Evolutionary conservation across 2,797 vertebrate species (phyloP).

Genomic region (Botia kubotai): DNA sequence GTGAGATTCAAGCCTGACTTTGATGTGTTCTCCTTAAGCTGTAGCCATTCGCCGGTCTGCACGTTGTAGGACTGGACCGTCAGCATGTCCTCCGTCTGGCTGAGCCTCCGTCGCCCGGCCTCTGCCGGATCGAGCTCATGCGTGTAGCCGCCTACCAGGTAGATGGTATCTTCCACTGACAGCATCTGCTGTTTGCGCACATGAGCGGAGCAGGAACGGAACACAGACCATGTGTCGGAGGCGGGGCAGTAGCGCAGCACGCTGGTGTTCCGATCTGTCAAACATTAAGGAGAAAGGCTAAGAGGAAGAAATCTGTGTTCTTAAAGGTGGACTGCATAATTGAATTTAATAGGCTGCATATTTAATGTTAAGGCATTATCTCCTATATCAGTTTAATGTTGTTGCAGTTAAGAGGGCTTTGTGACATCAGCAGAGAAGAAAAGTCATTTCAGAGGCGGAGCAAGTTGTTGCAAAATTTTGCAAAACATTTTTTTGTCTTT

Average conservation of each 20-base stretch:
- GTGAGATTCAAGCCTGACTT: conserved; percentile 95
- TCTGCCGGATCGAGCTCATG: conserved; percentile 77
- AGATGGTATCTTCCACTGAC: conserved; percentile 94
- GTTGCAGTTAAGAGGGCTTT: too few relatives aligned
- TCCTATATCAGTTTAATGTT: too few relatives aligned
- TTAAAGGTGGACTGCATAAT: background rate
- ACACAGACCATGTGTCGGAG: conserved; percentile 86
- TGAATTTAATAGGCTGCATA: background rate
- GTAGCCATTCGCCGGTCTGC: conserved; percentile 86
- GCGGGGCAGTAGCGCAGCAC: conserved; percentile 90
- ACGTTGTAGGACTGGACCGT: conserved; percentile 91
- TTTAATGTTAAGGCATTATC: too few relatives aligned
- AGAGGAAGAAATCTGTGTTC: background rate
- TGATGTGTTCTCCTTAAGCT: conserved; percentile 90
- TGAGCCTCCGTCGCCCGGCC: conserved; percentile 71
- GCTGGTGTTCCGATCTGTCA: conserved; percentile 88
- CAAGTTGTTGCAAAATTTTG: too few relatives aligned
- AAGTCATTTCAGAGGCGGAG: too few relatives aligned
- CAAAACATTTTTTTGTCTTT: too few relatives aligned
- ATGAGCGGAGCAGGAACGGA: conserved; percentile 85
- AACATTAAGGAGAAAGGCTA: conserved; percentile 41
- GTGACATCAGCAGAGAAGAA: too few relatives aligned
- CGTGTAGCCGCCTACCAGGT: conserved; percentile 93
- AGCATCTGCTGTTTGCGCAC: conserved; percentile 98
- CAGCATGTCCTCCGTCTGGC: conserved; percentile 87